These are phyloP conservation scores for Ctenochaetus hawaiiensis DNA, from an alignment of 2,797 vertebrate species.

Conservation along the genomic window DNA sequence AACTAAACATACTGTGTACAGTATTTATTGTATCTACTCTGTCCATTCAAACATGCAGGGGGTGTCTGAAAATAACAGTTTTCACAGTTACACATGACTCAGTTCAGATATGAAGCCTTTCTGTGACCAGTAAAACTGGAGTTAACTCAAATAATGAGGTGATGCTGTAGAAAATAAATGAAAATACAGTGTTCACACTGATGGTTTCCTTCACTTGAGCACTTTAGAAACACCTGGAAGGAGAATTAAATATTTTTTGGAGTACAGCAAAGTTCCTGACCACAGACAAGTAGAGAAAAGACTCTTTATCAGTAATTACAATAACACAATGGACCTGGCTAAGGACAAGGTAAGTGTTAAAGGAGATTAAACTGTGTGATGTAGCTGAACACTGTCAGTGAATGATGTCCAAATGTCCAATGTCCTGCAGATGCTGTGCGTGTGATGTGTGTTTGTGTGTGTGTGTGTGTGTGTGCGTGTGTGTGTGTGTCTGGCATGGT, in stretches of 20 bases:
- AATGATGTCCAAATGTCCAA: constrained; percentile 20
- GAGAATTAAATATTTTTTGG: constrained; percentile 8
- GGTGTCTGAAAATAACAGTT: constrained; percentile 14
- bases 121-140: constrained; percentile 37
- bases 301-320: constrained; percentile 18
- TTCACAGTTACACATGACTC: background rate
- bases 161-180: constrained; percentile 55
- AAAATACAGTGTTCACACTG: constrained; percentile 37
- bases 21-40: constrained; percentile 37
- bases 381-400: constrained; percentile 22
- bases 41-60: constrained; percentile 19
- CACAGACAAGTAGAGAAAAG: constrained; percentile 5
- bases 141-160: constrained; percentile 20
- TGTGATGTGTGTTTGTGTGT: background rate
- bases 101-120: constrained; percentile 15
- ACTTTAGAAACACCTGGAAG: constrained; percentile 18
- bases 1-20: constrained; percentile 26
- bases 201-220: constrained; percentile 32
- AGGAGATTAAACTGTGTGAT: constrained; percentile 23
- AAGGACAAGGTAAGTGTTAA: constrained; percentile 25
- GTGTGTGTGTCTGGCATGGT: constrained; percentile 36
- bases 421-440: background rate
- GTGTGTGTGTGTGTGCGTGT: constrained; percentile 10
- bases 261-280: background rate
- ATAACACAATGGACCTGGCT: constrained; percentile 18